phyloP scores from a whole-genome alignment of 2,797 vertebrate genomes.

The Sardinella longiceps region DNA sequence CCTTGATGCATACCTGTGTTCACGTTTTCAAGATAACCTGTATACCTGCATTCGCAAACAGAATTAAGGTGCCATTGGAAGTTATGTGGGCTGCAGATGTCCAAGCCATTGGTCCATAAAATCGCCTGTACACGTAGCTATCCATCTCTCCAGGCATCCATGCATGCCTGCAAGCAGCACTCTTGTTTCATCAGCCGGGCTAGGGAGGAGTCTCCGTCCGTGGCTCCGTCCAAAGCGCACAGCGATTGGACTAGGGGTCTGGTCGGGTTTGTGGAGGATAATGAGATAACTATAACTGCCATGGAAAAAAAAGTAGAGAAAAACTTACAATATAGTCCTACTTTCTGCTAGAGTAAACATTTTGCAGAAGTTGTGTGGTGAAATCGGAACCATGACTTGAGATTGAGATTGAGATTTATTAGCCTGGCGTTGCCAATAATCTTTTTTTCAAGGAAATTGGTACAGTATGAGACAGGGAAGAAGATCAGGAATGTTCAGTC shows the following conservation, averaged over 20 bases:
- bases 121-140: neutral
- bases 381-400: neutral
- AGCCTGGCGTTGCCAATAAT: no score
- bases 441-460: neutral
- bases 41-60: neutral
- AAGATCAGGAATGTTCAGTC: neutral
- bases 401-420: no score
- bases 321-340: no score
- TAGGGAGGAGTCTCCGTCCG: neutral
- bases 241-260: neutral
- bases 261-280: neutral
- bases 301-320: neutral
- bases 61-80: no score
- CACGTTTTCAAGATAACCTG: neutral
- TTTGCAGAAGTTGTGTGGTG: neutral
- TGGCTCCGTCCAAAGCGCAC: neutral
- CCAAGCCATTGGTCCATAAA: neutral
- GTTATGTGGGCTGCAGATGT: no score
- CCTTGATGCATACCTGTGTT: neutral
- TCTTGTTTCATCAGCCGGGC: conserved; percentile 1
- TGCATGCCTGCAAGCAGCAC: neutral
- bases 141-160: neutral
- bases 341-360: no score
- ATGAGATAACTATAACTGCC: neutral
- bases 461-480: neutral